Conservation (phyloP, 2,797 vertebrate species). For the Malurus splendens region DNA sequence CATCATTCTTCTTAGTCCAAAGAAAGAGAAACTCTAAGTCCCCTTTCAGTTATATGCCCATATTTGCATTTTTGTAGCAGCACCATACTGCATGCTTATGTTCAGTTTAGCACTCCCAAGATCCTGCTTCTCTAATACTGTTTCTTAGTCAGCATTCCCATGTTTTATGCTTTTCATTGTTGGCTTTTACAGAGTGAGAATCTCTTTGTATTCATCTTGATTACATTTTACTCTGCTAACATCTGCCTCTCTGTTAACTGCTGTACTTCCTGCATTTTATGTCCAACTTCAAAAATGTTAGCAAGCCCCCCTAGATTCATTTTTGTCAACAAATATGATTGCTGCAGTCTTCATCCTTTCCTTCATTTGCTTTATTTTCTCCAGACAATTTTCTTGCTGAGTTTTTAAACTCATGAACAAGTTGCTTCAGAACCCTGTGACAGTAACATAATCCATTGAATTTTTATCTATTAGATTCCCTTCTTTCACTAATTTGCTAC, state of each 20-base stretch:
- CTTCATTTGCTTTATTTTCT: not conserved
- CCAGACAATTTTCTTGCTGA: not conserved
- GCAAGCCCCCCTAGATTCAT: not conserved
- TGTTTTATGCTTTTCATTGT: not conserved
- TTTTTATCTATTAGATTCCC: not conserved
- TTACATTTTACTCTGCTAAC: slow-evolving; percentile 13
- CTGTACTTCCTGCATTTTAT: not conserved
- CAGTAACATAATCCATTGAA: not conserved
- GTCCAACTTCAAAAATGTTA: not conserved
- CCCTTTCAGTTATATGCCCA: not conserved
- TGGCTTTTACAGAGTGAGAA: not conserved
- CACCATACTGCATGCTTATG: not conserved
- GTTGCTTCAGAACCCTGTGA: not conserved
- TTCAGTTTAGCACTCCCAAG: not conserved
- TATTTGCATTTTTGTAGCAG: not conserved
- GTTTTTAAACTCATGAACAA: not conserved
- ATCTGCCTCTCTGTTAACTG: slow-evolving; percentile 6
- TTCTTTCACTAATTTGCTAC: not conserved
- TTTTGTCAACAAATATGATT: not conserved
- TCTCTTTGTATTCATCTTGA: slow-evolving; percentile 1
- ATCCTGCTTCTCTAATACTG: not conserved
- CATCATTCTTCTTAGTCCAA: not conserved
- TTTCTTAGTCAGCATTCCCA: slow-evolving; percentile 5
- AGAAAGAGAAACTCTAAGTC: not conserved
- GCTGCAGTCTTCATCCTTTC: not conserved